Base-by-base conservation (phyloP, 2,113 vertebrate species). In the Carassius auratus region DNA sequence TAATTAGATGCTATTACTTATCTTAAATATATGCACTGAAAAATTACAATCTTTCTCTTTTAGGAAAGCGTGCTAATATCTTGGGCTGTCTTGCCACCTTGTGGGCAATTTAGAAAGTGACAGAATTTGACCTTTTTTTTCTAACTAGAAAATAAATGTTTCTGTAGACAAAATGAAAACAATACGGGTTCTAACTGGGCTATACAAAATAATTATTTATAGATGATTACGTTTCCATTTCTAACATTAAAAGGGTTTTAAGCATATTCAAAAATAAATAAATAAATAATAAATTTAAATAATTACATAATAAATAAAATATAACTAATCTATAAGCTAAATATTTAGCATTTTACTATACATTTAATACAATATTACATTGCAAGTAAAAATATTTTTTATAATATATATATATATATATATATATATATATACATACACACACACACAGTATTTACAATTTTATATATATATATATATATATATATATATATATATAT, bases 21-120 rank as follows among this genome's bases (percentile, higher is more conserved):
- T 42, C 8, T 42, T 42, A 42, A 7, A 42, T 8, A 8, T 42
- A 42, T 42, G 42, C 42, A 8, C 8, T 42, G 42, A 42, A 42
- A 8, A 42, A 38, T 38, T 8, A 42, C 30, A 30, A 30, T 12
- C 12, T 4, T 48, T 50, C 10, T 52, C 14, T 33, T 45, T 50
- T 36, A 14, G 6, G 55, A 45, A 26, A 73, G 21, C 2, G 15
- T 42, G 9, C 3, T 36, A 38, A 30, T 73, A 30, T 23, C 19
- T 17, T 76, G 3, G 52, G 17, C 45, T 76, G 19, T 38, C 55
- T 36, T 74, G 84, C 84, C 84, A 78, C 66, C 87, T 83, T 55
- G 74, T 87, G 86, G 86, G 19, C 75, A 79, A 9, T 50, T 2
- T 2, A 26, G 59, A n/a, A 59, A 62, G 12, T 10, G 26, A 68